phyloP scores from a whole-genome alignment of 2,888 invertebrate genomes.

The Sericinus montela region DNA sequence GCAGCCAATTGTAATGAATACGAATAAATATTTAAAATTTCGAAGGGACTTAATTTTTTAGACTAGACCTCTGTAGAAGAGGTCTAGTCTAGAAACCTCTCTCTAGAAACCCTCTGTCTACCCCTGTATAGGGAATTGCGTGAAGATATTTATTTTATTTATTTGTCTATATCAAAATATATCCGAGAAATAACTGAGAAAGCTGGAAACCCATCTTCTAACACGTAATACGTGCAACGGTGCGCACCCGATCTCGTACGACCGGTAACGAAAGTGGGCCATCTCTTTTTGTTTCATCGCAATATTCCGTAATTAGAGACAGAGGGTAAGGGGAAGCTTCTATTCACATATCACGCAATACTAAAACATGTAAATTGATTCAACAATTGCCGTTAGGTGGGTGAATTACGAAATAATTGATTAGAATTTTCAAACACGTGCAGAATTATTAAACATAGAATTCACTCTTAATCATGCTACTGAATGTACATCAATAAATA shows the following conservation, averaged over 20 bases:
- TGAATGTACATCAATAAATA: too few species aligned
- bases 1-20: too few species aligned
- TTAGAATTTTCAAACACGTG: slow-evolving; percentile 22
- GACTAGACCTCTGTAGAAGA: too few species aligned
- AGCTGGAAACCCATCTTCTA: slow-evolving; percentile 50
- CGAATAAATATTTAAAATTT: too few species aligned
- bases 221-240: slow-evolving; percentile 76
- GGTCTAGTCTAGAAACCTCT: too few species aligned
- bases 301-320: slow-evolving; percentile 76
- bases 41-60: too few species aligned
- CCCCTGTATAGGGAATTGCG: too few species aligned
- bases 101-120: too few species aligned
- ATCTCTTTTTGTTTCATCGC: slow-evolving; percentile 78
- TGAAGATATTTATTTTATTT: too few species aligned
- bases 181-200: slow-evolving; percentile 5
- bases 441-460: slow-evolving; percentile 9
- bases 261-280: slow-evolving; percentile 76
- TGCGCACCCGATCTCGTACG: slow-evolving; percentile 74
- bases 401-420: slow-evolving; percentile 21
- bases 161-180: not conserved
- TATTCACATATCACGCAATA: slow-evolving; percentile 37
- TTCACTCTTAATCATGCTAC: too few species aligned
- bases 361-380: slow-evolving; percentile 38
- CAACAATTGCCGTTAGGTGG: slow-evolving; percentile 32
- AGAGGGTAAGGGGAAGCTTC: slow-evolving; percentile 50